Evolutionary conservation across 1,140 invertebrate genomes (phyloP).

Genomic region (Coptotermes formosanus): DNA sequence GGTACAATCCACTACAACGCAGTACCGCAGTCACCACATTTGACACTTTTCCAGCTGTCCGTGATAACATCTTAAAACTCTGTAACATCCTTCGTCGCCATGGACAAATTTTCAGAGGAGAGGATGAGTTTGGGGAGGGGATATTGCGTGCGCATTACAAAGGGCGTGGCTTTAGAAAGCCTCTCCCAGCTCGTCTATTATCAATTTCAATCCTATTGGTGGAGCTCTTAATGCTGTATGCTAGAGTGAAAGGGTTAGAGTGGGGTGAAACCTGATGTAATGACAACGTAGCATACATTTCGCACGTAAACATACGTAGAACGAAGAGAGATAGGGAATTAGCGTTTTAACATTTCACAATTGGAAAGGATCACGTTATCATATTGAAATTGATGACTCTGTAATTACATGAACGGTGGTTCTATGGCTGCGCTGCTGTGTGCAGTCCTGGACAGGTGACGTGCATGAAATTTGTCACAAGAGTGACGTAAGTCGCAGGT

Average conservation of each 20-base stretch:
- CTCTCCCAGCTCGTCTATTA: neutral
- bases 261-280: neutral
- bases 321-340: neutral
- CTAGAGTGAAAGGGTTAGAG: neutral
- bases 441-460: neutral
- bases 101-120: neutral
- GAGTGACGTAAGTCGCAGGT: neutral
- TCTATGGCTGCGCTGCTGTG: neutral
- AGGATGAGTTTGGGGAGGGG: neutral
- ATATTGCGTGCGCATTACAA: neutral
- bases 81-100: neutral
- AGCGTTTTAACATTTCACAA: neutral
- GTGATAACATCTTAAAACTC: constrained; percentile 3
- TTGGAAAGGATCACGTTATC: neutral
- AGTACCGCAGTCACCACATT: neutral
- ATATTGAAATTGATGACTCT: constrained; percentile 3
- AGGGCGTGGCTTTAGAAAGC: neutral
- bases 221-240: neutral
- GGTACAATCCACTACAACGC: neutral
- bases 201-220: constrained; percentile 23
- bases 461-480: neutral
- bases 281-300: neutral
- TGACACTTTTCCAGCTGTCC: neutral
- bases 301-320: constrained; percentile 4
- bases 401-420: neutral